phyloP scores from a whole-genome alignment of 2,888 invertebrate genomes.

The Plebejus melissa region DNA sequence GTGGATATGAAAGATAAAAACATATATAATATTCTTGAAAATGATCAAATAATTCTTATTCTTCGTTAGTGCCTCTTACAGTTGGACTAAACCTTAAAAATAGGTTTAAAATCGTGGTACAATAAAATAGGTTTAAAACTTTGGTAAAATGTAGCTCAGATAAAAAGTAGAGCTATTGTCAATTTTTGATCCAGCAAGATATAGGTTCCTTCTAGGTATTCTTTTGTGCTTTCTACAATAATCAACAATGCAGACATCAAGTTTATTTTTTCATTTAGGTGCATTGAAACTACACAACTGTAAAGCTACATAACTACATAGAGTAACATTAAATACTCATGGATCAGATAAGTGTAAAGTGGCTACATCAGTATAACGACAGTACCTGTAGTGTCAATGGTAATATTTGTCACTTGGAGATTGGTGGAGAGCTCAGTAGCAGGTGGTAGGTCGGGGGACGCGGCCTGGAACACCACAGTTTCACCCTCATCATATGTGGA shows the following conservation, averaged over 20 bases:
- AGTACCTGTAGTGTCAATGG: background rate
- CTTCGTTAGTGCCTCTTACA: background rate
- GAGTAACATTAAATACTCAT: background rate
- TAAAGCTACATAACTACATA: background rate
- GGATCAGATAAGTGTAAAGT: background rate
- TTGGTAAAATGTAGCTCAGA: too few relatives aligned
- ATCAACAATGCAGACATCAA: too few relatives aligned
- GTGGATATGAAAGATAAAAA: too few relatives aligned
- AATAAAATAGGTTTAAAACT: too few relatives aligned
- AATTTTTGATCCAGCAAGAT: too few relatives aligned
- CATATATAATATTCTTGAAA: background rate
- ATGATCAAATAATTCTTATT: background rate
- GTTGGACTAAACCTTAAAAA: too few relatives aligned
- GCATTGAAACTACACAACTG: background rate
- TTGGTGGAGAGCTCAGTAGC: background rate
- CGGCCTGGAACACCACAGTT: background rate
- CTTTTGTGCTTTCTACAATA: too few relatives aligned
- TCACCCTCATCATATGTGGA: background rate
- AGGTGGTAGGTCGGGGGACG: background rate
- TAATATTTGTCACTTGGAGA: background rate
- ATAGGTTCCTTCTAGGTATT: too few relatives aligned
- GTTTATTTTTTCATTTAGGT: background rate
- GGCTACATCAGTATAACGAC: background rate
- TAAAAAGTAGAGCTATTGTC: too few relatives aligned
- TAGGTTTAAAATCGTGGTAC: too few relatives aligned